Percentiles rank a stretch among this genome's conserved stretches.
Evolutionary conservation across 2,888 invertebrate genomes (phyloP).

Genomic region (Cryptus armator): DNA sequence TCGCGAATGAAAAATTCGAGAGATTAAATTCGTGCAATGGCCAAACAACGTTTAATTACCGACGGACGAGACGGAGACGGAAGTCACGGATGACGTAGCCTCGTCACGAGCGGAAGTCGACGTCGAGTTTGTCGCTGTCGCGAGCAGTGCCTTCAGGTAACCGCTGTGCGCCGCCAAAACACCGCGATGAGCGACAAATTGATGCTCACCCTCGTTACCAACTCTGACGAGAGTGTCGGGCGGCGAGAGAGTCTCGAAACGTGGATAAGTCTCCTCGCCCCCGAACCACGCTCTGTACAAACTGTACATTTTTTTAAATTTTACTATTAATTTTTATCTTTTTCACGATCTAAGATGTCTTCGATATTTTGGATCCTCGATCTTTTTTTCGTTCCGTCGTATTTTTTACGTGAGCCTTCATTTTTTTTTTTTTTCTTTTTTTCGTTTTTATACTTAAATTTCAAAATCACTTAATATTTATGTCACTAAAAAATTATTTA

Average conservation of each 20-base stretch:
- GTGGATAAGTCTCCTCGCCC: conserved; percentile 77
- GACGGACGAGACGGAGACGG: conserved; percentile 82
- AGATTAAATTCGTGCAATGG: neutral
- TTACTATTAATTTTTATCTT: neutral
- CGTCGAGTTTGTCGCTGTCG: conserved; percentile 72
- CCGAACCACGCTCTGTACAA: conserved; percentile 85
- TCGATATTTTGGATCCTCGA: neutral
- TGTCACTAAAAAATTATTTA: neutral
- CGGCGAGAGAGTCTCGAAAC: conserved; percentile 83
- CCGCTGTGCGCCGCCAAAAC: conserved; percentile 90
- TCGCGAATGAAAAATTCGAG: neutral
- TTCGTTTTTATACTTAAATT: neutral
- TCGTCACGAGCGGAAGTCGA: conserved; percentile 54
- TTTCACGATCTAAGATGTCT: neutral
- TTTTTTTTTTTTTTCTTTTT: neutral
- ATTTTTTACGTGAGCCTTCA: neutral
- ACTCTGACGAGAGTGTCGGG: conserved; percentile 89
- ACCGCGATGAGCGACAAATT: conserved; percentile 89
- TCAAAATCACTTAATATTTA: neutral
- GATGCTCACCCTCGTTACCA: conserved; percentile 87
- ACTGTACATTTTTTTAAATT: conserved; percentile 83
- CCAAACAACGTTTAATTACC: conserved; percentile 76
- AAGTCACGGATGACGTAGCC: conserved; percentile 74
- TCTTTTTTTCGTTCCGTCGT: neutral
- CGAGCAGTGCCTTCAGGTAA: conserved; percentile 89